Conservation (phyloP, 2,113 vertebrate genomes). For the Osmerus eperlanus region DNA sequence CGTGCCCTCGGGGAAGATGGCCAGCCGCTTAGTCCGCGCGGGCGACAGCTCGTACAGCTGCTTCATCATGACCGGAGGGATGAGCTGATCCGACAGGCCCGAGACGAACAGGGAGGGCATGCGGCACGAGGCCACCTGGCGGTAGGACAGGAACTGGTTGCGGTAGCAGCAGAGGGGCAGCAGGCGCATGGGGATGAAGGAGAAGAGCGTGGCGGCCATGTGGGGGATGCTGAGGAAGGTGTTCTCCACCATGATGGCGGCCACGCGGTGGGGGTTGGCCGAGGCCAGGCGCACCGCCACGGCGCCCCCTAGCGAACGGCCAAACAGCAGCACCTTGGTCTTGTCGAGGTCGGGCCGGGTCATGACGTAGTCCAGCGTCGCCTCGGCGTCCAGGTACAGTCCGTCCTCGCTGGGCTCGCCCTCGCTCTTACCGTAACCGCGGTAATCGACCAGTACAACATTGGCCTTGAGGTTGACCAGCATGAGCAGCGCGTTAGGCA, state of each 20-base stretch:
- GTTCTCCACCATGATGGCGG: slow-evolving; percentile 95
- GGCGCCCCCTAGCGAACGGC: slow-evolving; percentile 94
- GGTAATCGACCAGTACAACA: slow-evolving; percentile 92
- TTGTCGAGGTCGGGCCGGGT: slow-evolving; percentile 96
- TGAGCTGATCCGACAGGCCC: slow-evolving; percentile 95
- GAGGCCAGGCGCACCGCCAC: slow-evolving; percentile 94
- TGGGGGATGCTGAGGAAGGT: slow-evolving; percentile 98
- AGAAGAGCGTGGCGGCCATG: slow-evolving; percentile 97
- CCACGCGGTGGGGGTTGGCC: slow-evolving; percentile 91
- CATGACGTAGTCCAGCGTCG: slow-evolving; percentile 95
- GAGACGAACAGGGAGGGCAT: slow-evolving; percentile 98
- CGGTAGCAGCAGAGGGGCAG: slow-evolving; percentile 98
- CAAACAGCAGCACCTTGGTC: slow-evolving; percentile 95
- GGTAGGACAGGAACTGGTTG: slow-evolving; percentile 95
- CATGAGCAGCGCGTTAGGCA: slow-evolving; percentile 96
- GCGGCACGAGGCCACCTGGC: slow-evolving; percentile 89
- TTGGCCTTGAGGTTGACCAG: slow-evolving; percentile 97
- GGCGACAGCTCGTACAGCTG: slow-evolving; percentile 96
- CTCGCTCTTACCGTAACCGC: slow-evolving; percentile 96
- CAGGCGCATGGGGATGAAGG: slow-evolving; percentile 93
- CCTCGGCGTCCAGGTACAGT: slow-evolving; percentile 90
- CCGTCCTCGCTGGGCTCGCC: slow-evolving; percentile 94
- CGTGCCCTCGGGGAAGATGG: slow-evolving; percentile 95
- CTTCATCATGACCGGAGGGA: slow-evolving; percentile 99
- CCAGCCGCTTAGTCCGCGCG: slow-evolving; percentile 95